phyloP scores from a whole-genome alignment of 2,113 vertebrate species.

The Anolis carolinensis region DNA sequence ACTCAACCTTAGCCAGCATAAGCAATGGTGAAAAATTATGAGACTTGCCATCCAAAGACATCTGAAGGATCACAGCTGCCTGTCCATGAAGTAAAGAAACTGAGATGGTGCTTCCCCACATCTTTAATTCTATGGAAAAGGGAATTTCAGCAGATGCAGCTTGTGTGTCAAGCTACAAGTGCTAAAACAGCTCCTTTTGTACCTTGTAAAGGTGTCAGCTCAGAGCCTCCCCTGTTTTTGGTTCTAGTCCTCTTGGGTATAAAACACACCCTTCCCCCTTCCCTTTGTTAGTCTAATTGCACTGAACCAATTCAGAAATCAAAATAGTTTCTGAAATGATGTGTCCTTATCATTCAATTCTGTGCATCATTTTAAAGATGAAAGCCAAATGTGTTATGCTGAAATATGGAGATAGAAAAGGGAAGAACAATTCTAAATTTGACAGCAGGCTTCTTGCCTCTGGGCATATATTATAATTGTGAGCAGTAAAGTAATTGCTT shows the following conservation, averaged over 20 bases:
- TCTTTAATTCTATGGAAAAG: not conserved
- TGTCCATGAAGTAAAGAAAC: not conserved
- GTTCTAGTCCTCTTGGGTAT: not conserved
- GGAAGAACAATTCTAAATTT: not conserved
- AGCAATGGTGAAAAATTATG: no score
- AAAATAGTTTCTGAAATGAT: constrained; percentile 10
- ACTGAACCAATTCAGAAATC: not conserved
- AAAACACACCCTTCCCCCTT: no score
- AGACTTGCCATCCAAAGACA: no score
- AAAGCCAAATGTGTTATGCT: not conserved
- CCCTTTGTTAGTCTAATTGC: not conserved
- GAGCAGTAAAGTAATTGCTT: not conserved
- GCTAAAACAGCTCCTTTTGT: no score
- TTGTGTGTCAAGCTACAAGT: not conserved
- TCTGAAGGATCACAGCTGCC: no score
- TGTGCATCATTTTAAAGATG: not conserved
- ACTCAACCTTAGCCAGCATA: no score
- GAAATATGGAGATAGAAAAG: constrained; percentile 21
- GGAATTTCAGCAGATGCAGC: not conserved
- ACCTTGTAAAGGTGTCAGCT: not conserved
- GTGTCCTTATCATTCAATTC: not conserved
- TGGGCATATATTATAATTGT: not conserved
- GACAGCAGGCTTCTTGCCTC: not conserved
- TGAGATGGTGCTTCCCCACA: not conserved
- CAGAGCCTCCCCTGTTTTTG: not conserved